These are phyloP conservation scores for Cryptocephalus moraei DNA, from an alignment of 2,888 invertebrate genomes.

Conservation along the genomic window DNA sequence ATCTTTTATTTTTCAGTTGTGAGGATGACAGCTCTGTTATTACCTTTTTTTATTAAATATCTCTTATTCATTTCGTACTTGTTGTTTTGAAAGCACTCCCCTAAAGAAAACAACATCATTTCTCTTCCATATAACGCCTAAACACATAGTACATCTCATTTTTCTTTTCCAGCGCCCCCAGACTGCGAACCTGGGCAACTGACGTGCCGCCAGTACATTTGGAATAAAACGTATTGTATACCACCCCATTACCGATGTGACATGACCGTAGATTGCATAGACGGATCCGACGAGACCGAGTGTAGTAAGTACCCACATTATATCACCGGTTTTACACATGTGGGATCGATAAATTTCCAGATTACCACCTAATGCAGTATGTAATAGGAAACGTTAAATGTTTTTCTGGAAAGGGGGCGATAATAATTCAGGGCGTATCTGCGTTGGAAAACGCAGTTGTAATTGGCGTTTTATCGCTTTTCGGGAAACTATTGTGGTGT, in stretches of 20 bases:
- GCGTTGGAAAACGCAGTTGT: too few relatives aligned
- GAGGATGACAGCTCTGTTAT: too few relatives aligned
- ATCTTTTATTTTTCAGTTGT: too few relatives aligned
- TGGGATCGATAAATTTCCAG: too few relatives aligned
- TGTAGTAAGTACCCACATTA: constrained; percentile 69
- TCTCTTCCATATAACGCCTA: constrained; percentile 3
- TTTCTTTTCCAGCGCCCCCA: constrained; percentile 66
- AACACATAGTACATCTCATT: constrained; percentile 3
- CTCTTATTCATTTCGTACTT: too few relatives aligned
- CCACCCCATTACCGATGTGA: constrained; percentile 90
- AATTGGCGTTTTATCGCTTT: too few relatives aligned
- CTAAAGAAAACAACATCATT: constrained; percentile 2
- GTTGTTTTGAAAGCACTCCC: neutral
- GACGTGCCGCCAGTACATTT: constrained; percentile 86
- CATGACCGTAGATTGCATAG: constrained; percentile 89
- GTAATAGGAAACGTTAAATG: too few relatives aligned
- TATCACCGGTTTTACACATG: neutral
- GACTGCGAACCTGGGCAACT: constrained; percentile 88
- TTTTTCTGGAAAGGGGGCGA: too few relatives aligned
- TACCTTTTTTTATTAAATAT: too few relatives aligned
- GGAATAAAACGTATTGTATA: constrained; percentile 93
- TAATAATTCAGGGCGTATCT: too few relatives aligned
- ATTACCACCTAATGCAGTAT: too few relatives aligned
- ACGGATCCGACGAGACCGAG: constrained; percentile 89
- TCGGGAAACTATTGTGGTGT: too few relatives aligned